Conservation (phyloP, 2,888 invertebrate species). For the Ligdia adustata region DNA sequence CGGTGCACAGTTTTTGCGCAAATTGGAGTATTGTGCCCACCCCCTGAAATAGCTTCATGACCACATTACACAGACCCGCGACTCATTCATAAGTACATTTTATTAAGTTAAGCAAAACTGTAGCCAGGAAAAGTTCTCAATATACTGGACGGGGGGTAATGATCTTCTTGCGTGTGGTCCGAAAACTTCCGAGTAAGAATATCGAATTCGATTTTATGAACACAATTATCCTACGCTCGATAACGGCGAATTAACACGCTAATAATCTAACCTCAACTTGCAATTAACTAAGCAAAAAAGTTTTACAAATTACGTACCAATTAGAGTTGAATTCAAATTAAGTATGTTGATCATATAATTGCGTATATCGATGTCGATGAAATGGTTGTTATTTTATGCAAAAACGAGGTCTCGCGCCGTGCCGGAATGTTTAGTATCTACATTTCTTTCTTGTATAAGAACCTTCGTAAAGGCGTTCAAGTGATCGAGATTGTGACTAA, state of each 20-base stretch:
- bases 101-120: conserved; percentile 44
- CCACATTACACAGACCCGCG: conserved; percentile 47
- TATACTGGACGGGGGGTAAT: conserved; percentile 54
- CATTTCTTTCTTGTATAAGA: conserved; percentile 47
- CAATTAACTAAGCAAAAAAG: conserved; percentile 54
- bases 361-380: conserved; percentile 53
- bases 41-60: conserved; percentile 52
- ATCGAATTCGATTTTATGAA: conserved; percentile 50
- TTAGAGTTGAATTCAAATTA: conserved; percentile 57
- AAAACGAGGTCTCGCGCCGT: conserved; percentile 41
- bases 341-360: conserved; percentile 55
- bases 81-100: conserved; percentile 41
- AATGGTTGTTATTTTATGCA: conserved; percentile 49
- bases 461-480: conserved; percentile 37
- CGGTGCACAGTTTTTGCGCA: conserved; percentile 51
- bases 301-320: conserved; percentile 51
- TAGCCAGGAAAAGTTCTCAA: conserved; percentile 44
- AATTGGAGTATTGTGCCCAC: conserved; percentile 61
- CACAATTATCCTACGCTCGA: conserved; percentile 41
- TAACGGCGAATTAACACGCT: conserved; percentile 52
- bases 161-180: conserved; percentile 68
- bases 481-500: conserved; percentile 60
- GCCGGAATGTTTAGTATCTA: conserved; percentile 45
- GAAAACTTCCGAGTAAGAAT: conserved; percentile 48
- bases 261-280: conserved; percentile 58